Evolutionary conservation across 1,140 invertebrate genomes (phyloP).

Genomic region (Pemphigus obesinymphae): DNA sequence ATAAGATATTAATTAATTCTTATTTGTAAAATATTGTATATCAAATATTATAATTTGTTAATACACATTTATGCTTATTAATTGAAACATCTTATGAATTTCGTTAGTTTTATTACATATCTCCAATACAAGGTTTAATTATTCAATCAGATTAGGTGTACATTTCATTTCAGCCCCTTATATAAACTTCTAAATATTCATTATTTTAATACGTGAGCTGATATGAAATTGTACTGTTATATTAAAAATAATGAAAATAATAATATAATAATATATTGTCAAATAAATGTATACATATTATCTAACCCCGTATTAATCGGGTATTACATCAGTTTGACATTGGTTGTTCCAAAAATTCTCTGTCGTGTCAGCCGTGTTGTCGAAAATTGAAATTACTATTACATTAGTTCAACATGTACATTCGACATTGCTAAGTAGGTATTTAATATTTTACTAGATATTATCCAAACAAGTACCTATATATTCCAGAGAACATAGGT

Average conservation of each 20-base stretch:
- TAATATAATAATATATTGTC: too few relatives aligned
- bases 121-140: not conserved
- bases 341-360: too few relatives aligned
- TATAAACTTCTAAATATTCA: not conserved
- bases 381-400: too few relatives aligned
- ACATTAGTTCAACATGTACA: too few relatives aligned
- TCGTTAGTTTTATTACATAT: not conserved
- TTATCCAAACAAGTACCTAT: too few relatives aligned
- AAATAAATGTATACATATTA: too few relatives aligned
- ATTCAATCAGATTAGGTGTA: not conserved
- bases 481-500: too few relatives aligned
- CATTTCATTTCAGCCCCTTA: not conserved
- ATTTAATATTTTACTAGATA: too few relatives aligned
- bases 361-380: too few relatives aligned
- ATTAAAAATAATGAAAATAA: not conserved
- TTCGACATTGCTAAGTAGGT: too few relatives aligned
- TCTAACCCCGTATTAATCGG: too few relatives aligned
- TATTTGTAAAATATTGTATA: constrained; percentile 11
- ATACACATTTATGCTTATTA: constrained; percentile 4
- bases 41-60: constrained; percentile 2
- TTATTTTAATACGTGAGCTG: not conserved
- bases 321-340: too few relatives aligned
- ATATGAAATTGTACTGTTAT: not conserved
- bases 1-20: not conserved
- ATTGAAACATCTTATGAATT: not conserved